A percentile compares a stretch with the other conserved stretches of the same genome.
These are phyloP conservation scores for Sceloporus undulatus DNA, from an alignment of 2,113 vertebrate genomes.

Conservation along the genomic window DNA sequence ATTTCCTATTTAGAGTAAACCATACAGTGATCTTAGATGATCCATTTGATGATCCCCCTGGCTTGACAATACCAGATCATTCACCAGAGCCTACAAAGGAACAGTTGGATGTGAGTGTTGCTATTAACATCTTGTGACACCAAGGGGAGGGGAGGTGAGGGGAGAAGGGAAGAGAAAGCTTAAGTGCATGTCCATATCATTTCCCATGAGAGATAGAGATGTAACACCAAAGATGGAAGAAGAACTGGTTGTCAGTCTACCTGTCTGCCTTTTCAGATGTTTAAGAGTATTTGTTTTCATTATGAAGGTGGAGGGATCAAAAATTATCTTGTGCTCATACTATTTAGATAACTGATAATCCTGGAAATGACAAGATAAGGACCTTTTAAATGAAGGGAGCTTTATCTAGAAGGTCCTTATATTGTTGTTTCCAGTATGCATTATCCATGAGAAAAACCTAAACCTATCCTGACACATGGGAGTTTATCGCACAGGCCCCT, in stretches of 20 bases:
- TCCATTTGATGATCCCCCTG: constrained; percentile 93
- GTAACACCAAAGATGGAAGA: not conserved
- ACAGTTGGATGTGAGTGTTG: constrained; percentile 90
- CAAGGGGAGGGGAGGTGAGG: too few species aligned
- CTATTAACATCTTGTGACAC: rapidly evolving
- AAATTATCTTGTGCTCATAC: not conserved
- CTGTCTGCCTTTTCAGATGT: not conserved
- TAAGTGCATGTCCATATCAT: too few species aligned
- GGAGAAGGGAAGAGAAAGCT: too few species aligned
- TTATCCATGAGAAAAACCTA: not conserved
- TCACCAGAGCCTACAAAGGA: constrained; percentile 95
- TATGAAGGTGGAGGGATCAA: not conserved
- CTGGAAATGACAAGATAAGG: too few species aligned
- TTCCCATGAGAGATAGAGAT: not conserved
- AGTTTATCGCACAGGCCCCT: too few species aligned
- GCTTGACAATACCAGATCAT: constrained; percentile 88
- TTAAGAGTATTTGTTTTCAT: not conserved
- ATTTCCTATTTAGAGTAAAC: constrained; percentile 86
- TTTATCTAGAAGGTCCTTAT: too few species aligned
- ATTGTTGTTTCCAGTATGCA: not conserved
- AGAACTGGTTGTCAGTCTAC: not conserved
- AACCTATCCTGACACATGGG: not conserved
- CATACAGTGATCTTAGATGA: constrained; percentile 97
- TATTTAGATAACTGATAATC: not conserved
- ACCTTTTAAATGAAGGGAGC: too few species aligned